Evolutionary conservation across 2,113 vertebrate species (phyloP).

Genomic region (Malurus elegans): DNA sequence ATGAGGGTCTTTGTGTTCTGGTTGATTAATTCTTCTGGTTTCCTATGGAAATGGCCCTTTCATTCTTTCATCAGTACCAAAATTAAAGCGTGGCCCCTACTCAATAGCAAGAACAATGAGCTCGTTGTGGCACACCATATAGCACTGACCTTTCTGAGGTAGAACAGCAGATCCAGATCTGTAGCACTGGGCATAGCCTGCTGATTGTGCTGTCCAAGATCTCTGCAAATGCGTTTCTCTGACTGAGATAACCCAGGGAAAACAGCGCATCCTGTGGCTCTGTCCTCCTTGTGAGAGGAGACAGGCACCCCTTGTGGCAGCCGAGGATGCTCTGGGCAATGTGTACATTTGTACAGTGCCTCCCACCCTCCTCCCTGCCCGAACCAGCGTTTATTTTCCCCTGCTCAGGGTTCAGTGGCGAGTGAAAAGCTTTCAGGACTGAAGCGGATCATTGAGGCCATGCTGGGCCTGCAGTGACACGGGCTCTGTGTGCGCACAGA

Average conservation of each 20-base stretch:
- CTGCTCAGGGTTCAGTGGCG: rapidly evolving
- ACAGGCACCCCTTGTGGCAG: neutral
- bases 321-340: rapidly evolving
- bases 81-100: neutral
- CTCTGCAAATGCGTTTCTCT: neutral
- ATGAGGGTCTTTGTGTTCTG: neutral
- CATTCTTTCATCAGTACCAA: neutral
- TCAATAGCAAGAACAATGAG: neutral
- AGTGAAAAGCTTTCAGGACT: neutral
- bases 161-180: neutral
- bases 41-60: neutral
- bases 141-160: neutral
- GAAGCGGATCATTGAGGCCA: neutral
- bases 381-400: neutral
- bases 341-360: neutral
- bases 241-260: neutral
- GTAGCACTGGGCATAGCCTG: neutral
- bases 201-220: neutral
- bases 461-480: neutral
- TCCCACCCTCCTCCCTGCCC: neutral
- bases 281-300: neutral
- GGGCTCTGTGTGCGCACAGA: neutral
- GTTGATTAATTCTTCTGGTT: conserved; percentile 26
- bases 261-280: neutral
- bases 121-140: neutral